Evolutionary conservation across 1,140 invertebrate species (phyloP).

Genomic region (Drosophila sucinea): DNA sequence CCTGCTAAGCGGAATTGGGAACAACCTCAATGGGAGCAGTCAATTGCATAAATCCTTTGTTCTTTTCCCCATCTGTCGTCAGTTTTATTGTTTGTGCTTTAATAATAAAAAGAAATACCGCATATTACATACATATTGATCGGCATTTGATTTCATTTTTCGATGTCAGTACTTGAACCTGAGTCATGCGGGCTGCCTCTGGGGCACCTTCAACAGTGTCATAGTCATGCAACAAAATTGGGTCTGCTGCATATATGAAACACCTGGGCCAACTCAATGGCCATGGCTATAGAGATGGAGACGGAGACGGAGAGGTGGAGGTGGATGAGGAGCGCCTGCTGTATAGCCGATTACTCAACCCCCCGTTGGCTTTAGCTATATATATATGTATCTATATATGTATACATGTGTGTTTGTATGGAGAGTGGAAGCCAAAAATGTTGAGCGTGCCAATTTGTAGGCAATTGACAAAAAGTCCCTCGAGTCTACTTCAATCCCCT

Average conservation of each 20-base stretch:
- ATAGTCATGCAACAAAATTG: conserved; percentile 73
- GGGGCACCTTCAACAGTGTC: conserved; percentile 78
- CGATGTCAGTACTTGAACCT: conserved; percentile 77
- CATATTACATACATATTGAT: not conserved
- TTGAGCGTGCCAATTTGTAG: conserved; percentile 54
- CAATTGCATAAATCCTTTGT: no score
- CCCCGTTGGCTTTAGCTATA: conserved; percentile 34
- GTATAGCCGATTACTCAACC: conserved; percentile 71
- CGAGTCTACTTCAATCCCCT: not conserved
- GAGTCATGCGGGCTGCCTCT: conserved; percentile 66
- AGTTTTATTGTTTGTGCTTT: not conserved
- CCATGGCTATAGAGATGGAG: conserved; percentile 42
- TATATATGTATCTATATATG: conserved; percentile 1
- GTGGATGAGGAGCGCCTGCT: conserved; percentile 26
- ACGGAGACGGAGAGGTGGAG: conserved; percentile 22
- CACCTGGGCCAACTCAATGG: conserved; percentile 66
- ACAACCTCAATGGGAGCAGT: no score
- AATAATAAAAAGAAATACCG: conserved; percentile 25
- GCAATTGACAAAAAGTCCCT: conserved; percentile 53
- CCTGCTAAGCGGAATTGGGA: no score
- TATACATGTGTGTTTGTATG: not conserved
- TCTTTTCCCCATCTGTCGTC: not conserved
- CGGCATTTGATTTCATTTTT: conserved; percentile 53
- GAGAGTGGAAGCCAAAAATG: conserved; percentile 45
- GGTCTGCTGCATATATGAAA: conserved; percentile 60